Evolutionary conservation across 2,797 vertebrate genomes (phyloP), one percentile per base, ranked within the genome.

Genomic region (Tarsius wallacei): DNA sequence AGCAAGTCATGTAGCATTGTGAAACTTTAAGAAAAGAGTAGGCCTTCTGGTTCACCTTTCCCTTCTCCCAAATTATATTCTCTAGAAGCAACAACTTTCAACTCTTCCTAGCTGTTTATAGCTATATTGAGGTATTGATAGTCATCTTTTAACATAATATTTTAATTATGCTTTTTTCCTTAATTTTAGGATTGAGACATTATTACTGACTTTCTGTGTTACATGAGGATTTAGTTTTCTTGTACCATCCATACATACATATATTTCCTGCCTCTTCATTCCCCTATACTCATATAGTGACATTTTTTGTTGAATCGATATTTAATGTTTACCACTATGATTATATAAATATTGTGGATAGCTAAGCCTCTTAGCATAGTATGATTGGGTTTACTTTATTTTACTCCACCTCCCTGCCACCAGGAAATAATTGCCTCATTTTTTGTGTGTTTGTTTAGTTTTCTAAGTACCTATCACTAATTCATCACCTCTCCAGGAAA

Each of bases 111-210:
- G 14, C 17, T 92, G 85, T 49, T 51, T 76, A 64, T 7, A 36
- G 11, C 28, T 64, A 33, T 8, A 24, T 68, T 77, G 90, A 78
- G 51, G 33, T 53, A 66, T 24, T 92, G 74, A 22, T 36, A 77
- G 12, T 16, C 19, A 42, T 70, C 88, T 88, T 90, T 83, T 24
- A 71, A 88, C 89, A 70, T 87, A 90, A 82, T 64, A 64, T 91
- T 88, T 42, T 55, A 90, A 94, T 61, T 47, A 77, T 59, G 13
- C 24, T 73, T 82, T 61, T 93, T 78, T 22, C 10, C 13, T 81
- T 81, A 90, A 49, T 70, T 95, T 94, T 82, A 59, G 93, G 36
- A 53, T 80, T 49, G 53, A 74, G 64, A 81, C 17, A 82, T 90
- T 93, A 86, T 82, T 90, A 14, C 36, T 80, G 31, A 71, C 22